Base-by-base conservation (phyloP, 2,888 invertebrate species). In the Oxycera nigricornis region DNA sequence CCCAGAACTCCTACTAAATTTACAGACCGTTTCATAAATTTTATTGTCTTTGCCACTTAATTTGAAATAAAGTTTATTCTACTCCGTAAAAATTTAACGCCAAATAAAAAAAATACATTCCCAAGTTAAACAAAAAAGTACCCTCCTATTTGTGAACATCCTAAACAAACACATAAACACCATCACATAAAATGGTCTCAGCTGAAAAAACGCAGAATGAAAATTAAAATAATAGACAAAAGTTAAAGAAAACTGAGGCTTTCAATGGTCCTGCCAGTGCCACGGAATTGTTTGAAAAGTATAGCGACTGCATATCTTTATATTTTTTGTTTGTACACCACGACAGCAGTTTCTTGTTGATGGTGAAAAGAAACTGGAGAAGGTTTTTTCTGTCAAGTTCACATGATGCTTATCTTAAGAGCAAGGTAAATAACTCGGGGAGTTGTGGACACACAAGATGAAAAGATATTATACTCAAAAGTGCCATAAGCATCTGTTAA, bases 161-260 rank as follows among this genome's bases (percentile, higher is more conserved):
- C 59, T 28, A 2, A 59, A 59, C 59, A 59, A 59, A 59, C 30
- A 28, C 3, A 55, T 4, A 55, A 4, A 55, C 2, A 55, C 6
- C 9, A 26, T 30, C 28, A 59, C 14, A 9, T 9, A 9, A 59
- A 59, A 59, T 30, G 59, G 59, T 17, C 59, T 30, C 59, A 59
- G 59, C 59, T 59, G 59, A 59, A 59, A 59, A 22, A 28, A 59
- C 30, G 4, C 59, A 59, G 24, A 28, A n/a, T 30, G 30, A 59
- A 59, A 59, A 59, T 59, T 59, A 59, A 59, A 59, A 59, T 59
- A 59, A 59, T 59, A 30, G 59, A 59, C 59, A 59, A 59, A 59
- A 7, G 30, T 14, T 59, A 30, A 59, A 30, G 30, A 59, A 59
- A 59, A n/a, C 59, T 6, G n/a, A 28, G 30, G 11, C 59, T 30